Evolutionary conservation across 1,140 invertebrate species (phyloP).

Genomic region (Bombus pascuorum): DNA sequence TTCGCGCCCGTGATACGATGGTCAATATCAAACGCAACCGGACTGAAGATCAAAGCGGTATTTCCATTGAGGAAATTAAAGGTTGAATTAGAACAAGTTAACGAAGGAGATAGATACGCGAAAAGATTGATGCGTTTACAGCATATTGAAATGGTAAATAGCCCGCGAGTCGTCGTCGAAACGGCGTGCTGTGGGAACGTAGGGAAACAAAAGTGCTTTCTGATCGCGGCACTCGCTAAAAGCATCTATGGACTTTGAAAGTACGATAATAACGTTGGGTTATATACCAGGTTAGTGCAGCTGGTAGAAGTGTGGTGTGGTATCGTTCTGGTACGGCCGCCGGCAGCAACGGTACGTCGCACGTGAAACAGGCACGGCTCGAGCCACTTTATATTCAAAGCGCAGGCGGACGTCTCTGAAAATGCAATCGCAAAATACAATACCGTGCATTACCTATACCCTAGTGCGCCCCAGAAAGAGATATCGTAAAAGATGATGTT

Average conservation of each 20-base stretch:
- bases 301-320: conserved; percentile 53
- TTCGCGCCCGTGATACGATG: neutral
- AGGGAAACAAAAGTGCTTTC: conserved; percentile 54
- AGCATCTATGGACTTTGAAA: conserved; percentile 60
- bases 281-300: conserved; percentile 59
- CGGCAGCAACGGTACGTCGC: conserved; percentile 41
- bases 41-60: neutral
- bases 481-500: conserved; percentile 80
- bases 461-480: conserved; percentile 70
- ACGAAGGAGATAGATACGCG: neutral
- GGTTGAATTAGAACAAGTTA: neutral
- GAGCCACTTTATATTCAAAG: conserved; percentile 80
- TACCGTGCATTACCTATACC: conserved; percentile 76
- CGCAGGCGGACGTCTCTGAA: conserved; percentile 79
- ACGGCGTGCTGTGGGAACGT: neutral
- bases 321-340: conserved; percentile 50
- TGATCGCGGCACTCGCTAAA: conserved; percentile 58
- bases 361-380: conserved; percentile 61
- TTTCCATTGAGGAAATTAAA: neutral
- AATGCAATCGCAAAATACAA: conserved; percentile 82
- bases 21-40: neutral
- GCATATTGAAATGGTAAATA: conserved; percentile 31
- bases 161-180: conserved; percentile 23
- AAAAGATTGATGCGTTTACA: neutral
- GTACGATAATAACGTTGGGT: conserved; percentile 67